Evolutionary conservation across 2,888 invertebrate genomes (phyloP).

Genomic region (Chironomus riparius): DNA sequence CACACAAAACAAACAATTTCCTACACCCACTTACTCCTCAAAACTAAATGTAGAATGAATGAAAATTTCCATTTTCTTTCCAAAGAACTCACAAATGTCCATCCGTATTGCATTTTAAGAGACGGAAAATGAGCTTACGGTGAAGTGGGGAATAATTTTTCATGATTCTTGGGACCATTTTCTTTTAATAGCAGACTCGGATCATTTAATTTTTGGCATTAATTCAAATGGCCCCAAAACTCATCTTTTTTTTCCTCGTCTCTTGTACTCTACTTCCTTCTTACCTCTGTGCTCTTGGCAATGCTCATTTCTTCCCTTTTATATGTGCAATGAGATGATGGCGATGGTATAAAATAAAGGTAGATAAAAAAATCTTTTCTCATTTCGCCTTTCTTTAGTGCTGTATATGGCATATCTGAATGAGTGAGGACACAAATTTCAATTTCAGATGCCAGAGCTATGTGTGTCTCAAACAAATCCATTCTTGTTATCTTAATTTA

Average conservation of each 20-base stretch:
- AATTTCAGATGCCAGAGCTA: constrained; percentile 9
- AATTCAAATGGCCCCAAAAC: constrained; percentile 10
- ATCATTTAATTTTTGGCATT: constrained; percentile 27
- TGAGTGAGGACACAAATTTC: constrained; percentile 19
- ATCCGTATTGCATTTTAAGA: background rate
- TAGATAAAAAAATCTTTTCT: background rate
- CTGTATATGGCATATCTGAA: background rate
- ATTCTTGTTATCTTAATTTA: constrained; percentile 25
- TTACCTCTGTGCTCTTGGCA: too few species aligned
- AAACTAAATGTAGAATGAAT: too few species aligned
- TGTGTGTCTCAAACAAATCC: constrained; percentile 11
- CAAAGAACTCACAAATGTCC: too few species aligned
- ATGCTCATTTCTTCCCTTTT: too few species aligned
- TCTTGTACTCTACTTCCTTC: too few species aligned
- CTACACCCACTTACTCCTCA: too few species aligned
- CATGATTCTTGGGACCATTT: constrained; percentile 15
- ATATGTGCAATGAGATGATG: background rate
- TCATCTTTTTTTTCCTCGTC: background rate
- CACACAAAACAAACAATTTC: too few species aligned
- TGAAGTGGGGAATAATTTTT: constrained; percentile 13
- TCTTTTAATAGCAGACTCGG: constrained; percentile 18
- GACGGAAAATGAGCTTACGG: constrained; percentile 13
- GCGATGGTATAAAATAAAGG: background rate
- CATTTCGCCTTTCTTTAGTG: too few species aligned
- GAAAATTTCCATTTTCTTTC: too few species aligned